Conservation (phyloP, 2,113 vertebrate genomes). For the Poecilia latipinna region DNA sequence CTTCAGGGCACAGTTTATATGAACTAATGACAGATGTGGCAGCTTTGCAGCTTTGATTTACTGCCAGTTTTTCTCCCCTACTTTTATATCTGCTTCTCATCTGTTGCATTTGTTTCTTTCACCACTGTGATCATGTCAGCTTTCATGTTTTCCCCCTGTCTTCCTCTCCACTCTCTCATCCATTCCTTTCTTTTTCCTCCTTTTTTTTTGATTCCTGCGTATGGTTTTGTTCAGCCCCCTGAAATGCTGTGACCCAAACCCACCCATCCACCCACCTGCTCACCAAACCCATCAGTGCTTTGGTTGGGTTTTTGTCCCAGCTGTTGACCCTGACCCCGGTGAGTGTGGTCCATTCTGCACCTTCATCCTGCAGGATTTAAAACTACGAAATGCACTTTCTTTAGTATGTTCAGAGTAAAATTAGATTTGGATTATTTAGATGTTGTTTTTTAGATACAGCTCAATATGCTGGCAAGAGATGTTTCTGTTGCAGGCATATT, state of each 20-base stretch:
- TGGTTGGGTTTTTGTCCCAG: conserved; percentile 46
- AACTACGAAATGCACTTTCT: not conserved
- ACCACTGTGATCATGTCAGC: conserved; percentile 39
- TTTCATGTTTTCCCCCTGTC: conserved; percentile 34
- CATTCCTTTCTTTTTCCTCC: conserved; percentile 43
- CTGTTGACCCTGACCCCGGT: conserved; percentile 58
- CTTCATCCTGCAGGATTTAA: conserved; percentile 17
- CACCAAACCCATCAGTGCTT: conserved; percentile 32
- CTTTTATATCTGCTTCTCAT: conserved; percentile 43
- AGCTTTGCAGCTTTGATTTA: conserved; percentile 42
- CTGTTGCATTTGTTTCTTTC: conserved; percentile 37
- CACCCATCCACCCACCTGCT: conserved; percentile 1
- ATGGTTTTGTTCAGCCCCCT: conserved; percentile 53
- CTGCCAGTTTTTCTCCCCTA: conserved; percentile 13
- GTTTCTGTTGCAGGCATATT: no score
- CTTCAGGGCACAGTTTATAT: conserved; percentile 15
- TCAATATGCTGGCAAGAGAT: no score
- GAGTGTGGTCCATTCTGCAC: conserved; percentile 59
- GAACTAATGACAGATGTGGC: conserved; percentile 23
- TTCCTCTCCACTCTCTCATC: conserved; percentile 43
- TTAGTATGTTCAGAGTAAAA: not conserved
- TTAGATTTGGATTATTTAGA: no score
- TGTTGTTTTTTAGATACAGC: no score
- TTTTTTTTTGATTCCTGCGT: conserved; percentile 26
- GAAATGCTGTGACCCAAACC: conserved; percentile 51